Evolutionary conservation across 2,113 vertebrate species (phyloP).

Genomic region (Ciconia stormi): DNA sequence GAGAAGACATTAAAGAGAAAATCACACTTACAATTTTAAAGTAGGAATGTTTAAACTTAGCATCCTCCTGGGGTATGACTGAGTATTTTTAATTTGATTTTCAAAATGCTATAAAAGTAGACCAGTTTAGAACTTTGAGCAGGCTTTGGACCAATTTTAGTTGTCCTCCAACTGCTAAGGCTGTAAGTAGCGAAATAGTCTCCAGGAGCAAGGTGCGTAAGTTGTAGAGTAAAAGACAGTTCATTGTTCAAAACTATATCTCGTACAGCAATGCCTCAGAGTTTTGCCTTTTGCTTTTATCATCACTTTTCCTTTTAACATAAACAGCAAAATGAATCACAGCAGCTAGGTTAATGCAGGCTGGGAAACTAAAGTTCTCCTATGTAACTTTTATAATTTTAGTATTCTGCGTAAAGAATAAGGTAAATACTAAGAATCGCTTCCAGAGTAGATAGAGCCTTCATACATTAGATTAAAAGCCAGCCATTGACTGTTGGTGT

Average conservation of each 20-base stretch:
- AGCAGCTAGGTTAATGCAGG: background rate
- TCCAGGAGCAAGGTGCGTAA: background rate
- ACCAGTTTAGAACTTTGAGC: background rate
- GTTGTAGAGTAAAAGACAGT: background rate
- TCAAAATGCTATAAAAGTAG: background rate
- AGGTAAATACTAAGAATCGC: background rate
- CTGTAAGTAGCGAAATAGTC: background rate
- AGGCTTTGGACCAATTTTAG: background rate
- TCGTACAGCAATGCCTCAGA: background rate
- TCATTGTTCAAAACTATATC: background rate
- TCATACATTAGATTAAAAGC: background rate
- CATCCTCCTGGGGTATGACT: background rate
- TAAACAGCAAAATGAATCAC: background rate
- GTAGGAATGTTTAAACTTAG: background rate
- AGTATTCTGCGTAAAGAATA: background rate
- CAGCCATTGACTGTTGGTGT: background rate
- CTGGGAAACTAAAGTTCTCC: background rate
- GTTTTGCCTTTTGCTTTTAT: background rate
- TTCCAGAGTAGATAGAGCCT: background rate
- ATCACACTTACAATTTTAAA: background rate
- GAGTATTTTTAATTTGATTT: background rate
- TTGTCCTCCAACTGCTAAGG: background rate
- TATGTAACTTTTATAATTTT: background rate
- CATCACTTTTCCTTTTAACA: background rate
- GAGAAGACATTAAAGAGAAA: background rate